Percentiles rank a stretch among this genome's conserved stretches.
phyloP scores from a whole-genome alignment of 2,888 invertebrate species.

The Eupeodes luniger region DNA sequence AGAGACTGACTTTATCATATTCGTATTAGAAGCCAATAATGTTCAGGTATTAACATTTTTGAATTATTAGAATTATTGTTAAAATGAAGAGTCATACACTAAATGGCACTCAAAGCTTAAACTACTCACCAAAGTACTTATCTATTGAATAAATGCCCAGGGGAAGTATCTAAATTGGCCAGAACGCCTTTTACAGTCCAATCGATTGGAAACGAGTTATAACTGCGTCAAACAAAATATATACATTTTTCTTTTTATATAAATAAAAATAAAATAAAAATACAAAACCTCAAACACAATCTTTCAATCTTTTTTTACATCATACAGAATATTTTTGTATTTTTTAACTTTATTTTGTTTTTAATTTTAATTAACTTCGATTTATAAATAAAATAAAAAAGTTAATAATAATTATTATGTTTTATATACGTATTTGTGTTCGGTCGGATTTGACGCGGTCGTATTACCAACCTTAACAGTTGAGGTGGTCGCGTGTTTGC shows the following conservation, averaged over 20 bases:
- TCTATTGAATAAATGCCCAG: constrained; percentile 16
- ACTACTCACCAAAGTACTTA: not conserved
- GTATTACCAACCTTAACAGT: constrained; percentile 46
- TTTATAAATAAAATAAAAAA: constrained; percentile 39
- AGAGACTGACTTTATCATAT: not conserved
- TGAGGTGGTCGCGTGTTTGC: constrained; percentile 32
- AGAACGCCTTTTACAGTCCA: constrained; percentile 20
- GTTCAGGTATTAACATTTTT: not conserved
- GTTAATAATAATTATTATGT: constrained; percentile 54
- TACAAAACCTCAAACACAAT: constrained; percentile 11
- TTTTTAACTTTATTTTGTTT: not conserved
- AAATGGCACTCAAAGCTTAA: not conserved
- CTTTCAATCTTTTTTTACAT: constrained; percentile 28
- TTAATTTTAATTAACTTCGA: constrained; percentile 10
- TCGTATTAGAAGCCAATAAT: not conserved
- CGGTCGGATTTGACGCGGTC: constrained; percentile 39
- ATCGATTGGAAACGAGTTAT: constrained; percentile 45
- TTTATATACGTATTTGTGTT: constrained; percentile 5
- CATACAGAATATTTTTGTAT: not conserved
- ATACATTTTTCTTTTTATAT: constrained; percentile 22
- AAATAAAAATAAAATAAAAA: not conserved
- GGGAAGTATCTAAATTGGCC: constrained; percentile 2
- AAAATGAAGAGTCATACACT: constrained; percentile 11
- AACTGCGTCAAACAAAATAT: constrained; percentile 21
- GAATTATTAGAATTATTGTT: constrained; percentile 28